phyloP scores from a whole-genome alignment of 2,888 invertebrate genomes.

The Hemistola chrysoprasaria region DNA sequence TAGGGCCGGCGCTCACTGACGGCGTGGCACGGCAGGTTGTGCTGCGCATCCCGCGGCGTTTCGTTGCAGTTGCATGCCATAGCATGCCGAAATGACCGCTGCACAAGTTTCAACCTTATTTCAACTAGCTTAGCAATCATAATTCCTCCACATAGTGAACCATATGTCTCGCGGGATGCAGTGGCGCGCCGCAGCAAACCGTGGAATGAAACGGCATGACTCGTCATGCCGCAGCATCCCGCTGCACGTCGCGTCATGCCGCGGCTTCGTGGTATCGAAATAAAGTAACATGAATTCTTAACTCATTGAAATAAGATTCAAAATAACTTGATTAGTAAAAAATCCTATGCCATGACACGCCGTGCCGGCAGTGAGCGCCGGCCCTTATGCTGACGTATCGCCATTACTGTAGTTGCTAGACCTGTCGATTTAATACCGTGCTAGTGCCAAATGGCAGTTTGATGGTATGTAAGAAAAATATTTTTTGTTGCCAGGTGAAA shows the following conservation, averaged over 20 bases:
- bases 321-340: too few relatives aligned
- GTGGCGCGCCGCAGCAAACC: not conserved
- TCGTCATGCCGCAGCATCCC: not conserved
- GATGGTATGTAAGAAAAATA: not conserved
- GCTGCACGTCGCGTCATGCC: not conserved
- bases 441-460: too few relatives aligned
- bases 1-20: too few relatives aligned
- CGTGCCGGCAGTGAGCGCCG: too few relatives aligned
- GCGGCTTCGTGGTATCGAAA: not conserved
- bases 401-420: too few relatives aligned
- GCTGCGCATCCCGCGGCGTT: too few relatives aligned
- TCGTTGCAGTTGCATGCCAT: too few relatives aligned
- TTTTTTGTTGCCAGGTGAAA: slow-evolving; percentile 53
- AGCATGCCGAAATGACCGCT: too few relatives aligned
- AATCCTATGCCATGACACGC: too few relatives aligned
- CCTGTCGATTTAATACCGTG: too few relatives aligned
- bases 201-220: slow-evolving; percentile 1
- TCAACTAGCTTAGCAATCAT: slow-evolving; percentile 1
- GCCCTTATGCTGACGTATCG: too few relatives aligned
- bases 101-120: not conserved
- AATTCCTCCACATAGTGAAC: not conserved
- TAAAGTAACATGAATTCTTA: not conserved
- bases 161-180: slow-evolving; percentile 1
- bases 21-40: not conserved
- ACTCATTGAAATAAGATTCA: not conserved